A percentile compares a stretch with the other conserved stretches of the same genome.
Conservation (phyloP, 2,888 invertebrate species). For the Cosmorhoe ocellata region DNA sequence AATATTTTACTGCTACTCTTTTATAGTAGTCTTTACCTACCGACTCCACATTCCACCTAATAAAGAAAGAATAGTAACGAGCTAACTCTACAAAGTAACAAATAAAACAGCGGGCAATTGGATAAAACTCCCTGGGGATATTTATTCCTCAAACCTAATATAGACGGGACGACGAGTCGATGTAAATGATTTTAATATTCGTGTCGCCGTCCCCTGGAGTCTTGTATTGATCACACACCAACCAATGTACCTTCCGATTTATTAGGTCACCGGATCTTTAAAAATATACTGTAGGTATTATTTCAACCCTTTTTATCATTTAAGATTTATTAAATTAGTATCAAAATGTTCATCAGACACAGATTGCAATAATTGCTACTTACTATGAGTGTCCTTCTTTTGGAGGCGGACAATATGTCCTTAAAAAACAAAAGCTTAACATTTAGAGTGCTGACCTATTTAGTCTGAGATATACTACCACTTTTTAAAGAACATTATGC, state of each 20-base stretch:
- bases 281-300: constrained; percentile 1
- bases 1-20: no score
- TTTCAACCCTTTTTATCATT: constrained; percentile 6
- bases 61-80: constrained; percentile 35
- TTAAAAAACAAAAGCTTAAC: no score
- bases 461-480: no score
- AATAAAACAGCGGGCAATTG: constrained; percentile 65
- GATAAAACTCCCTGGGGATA: constrained; percentile 66
- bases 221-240: constrained; percentile 53
- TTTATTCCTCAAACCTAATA: constrained; percentile 65
- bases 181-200: constrained; percentile 76
- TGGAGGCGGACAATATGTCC: no score
- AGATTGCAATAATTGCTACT: no score
- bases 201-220: constrained; percentile 53
- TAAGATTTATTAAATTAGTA: no score
- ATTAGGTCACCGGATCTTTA: constrained; percentile 49
- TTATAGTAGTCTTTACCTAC: no score
- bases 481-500: no score
- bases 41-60: constrained; percentile 27
- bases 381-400: no score
- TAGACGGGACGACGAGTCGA: constrained; percentile 52
- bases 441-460: no score
- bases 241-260: constrained; percentile 44
- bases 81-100: constrained; percentile 44
- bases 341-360: no score